Conservation (phyloP, 2,888 invertebrate species). For the Drepana falcataria region DNA sequence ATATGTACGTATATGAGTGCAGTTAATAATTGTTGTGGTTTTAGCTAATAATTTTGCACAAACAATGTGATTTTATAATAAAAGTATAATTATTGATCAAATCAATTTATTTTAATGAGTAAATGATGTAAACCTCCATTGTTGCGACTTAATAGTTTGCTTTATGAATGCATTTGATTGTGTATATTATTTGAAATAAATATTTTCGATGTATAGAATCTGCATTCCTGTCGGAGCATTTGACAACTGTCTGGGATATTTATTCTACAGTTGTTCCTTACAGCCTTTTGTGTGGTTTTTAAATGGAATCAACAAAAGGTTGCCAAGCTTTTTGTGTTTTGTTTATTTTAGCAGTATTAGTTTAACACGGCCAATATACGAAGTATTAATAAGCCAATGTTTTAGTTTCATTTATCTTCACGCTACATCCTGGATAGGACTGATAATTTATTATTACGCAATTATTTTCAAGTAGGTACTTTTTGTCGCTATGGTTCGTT, state of each 20-base stretch:
- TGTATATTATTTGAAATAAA: no score
- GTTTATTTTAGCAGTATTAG: constrained; percentile 38
- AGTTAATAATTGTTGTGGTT: constrained; percentile 14
- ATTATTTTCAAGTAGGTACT: no score
- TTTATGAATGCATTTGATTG: no score
- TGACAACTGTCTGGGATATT: not conserved
- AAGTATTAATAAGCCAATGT: constrained; percentile 46
- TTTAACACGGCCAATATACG: constrained; percentile 46
- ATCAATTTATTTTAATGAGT: constrained; percentile 1
- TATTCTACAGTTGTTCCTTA: constrained; percentile 2
- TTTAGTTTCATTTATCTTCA: constrained; percentile 12
- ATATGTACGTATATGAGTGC: constrained; percentile 7
- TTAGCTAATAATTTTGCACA: constrained; percentile 39
- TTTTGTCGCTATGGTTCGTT: no score
- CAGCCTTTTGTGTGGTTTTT: constrained; percentile 12
- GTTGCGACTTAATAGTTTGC: no score
- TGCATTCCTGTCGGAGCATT: not conserved
- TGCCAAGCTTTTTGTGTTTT: constrained; percentile 47
- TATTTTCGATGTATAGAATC: not conserved
- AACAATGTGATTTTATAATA: constrained; percentile 35
- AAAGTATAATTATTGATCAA: constrained; percentile 15
- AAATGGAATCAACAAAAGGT: constrained; percentile 25
- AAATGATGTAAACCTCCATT: no score
- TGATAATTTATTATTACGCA: no score
- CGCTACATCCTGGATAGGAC: no score